These are phyloP conservation scores for Meriones unguiculatus DNA, from an alignment of 2,113 vertebrate species.

Conservation along the genomic window DNA sequence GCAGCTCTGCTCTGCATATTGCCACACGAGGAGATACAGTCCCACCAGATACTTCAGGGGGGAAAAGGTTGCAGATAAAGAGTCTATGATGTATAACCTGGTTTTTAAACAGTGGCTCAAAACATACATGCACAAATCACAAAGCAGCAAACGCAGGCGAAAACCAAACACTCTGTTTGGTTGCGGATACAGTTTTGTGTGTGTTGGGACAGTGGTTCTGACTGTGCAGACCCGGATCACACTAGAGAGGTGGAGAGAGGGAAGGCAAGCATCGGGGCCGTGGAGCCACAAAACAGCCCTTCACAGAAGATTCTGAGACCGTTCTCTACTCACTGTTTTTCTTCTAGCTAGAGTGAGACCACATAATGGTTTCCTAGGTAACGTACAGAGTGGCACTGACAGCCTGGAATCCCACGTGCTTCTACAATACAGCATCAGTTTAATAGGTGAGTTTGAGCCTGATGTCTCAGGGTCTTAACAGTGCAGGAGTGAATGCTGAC, in stretches of 20 bases:
- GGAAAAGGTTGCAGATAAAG: background rate
- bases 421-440: background rate
- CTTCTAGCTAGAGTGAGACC: slow-evolving; percentile 36
- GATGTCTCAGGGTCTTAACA: background rate
- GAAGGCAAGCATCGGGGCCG: background rate
- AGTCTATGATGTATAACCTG: background rate
- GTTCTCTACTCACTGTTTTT: background rate
- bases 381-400: background rate
- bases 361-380: slow-evolving; percentile 63
- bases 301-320: background rate
- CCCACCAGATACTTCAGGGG: background rate
- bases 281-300: background rate
- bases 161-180: background rate
- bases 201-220: background rate
- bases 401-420: background rate
- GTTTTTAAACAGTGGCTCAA: background rate
- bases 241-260: background rate
- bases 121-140: background rate
- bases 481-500: background rate
- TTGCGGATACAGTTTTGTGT: background rate
- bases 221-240: background rate
- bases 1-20: background rate
- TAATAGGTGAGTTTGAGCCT: background rate
- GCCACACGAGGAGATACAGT: background rate
- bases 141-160: background rate